Base-by-base conservation (phyloP, 2,797 vertebrate species). In the Cyprinella venusta region DNA sequence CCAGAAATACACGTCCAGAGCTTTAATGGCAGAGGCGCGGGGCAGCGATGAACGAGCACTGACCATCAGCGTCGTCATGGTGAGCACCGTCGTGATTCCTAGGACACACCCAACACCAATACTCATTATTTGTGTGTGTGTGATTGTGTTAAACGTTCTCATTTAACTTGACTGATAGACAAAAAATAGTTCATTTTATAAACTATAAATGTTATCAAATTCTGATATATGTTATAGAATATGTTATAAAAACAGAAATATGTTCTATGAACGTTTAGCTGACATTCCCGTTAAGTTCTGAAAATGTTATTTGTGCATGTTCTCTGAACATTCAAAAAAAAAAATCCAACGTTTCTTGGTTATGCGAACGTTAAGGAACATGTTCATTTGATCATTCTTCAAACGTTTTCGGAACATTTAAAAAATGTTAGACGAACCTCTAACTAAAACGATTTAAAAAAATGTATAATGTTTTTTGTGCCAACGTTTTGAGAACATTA, bases 11-110 rank as follows among this genome's bases (percentile, higher is more conserved):
- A 99, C 97, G 0, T 99, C 98, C 79, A 99, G 88, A 0, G 98
- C 98, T 90, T 99, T 99, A 92, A 99, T 98, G 89, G 97, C 97
- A 0, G 98, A 99, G 0, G 97, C 98, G 80, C 98, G 94, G 0
- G 98, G 98, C 38, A 99, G 93, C 0, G 98, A 99, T 9, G 97
- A 98, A 45, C 98, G 95, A 45, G 97, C 98, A 0, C 97, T 99
- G 76, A 97, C 97, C 98, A 99, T 99, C 91, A 99, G 91, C 0
- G 98, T 99, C 21, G 98, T 99, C 98, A 99, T 99, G 30, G 98
- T 99, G 52, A 99, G 96, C 63, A 99, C 98, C 0, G 98, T 99
- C 1, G 98, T 99, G 91, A 99, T 99, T 56, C 98, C 98, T 99
- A 91, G 6, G 30, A 52, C 30, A 59, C n/a, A 69, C 21, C 24